These are phyloP conservation scores for Agelastica alni DNA, from an alignment of 2,888 invertebrate genomes.

Conservation along the genomic window DNA sequence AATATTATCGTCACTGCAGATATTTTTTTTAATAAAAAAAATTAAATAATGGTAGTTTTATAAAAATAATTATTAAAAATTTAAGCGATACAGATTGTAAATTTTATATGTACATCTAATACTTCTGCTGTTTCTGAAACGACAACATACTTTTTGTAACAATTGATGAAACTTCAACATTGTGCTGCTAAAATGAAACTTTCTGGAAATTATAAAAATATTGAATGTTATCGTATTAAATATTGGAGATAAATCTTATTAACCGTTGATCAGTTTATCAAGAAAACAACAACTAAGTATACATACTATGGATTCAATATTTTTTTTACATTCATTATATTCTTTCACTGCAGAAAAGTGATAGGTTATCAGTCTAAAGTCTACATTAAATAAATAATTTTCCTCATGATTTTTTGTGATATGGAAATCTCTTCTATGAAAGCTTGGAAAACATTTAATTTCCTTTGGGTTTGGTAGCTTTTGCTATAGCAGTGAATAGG, in stretches of 20 bases:
- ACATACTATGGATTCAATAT: constrained; percentile 12
- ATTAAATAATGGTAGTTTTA: too few species aligned
- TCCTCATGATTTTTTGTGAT: constrained; percentile 8
- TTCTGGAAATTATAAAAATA: constrained; percentile 14
- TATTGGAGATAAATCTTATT: constrained; percentile 11
- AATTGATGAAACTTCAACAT: too few species aligned
- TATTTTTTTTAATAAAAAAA: too few species aligned
- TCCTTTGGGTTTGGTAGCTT: constrained; percentile 11
- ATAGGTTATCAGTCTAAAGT: too few species aligned
- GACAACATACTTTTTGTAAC: too few species aligned
- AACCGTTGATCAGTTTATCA: constrained; percentile 15
- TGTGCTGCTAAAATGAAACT: background rate
- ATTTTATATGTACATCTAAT: too few species aligned
- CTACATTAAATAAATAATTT: constrained; percentile 16
- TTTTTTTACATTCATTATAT: constrained; percentile 1
- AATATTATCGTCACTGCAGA: too few species aligned
- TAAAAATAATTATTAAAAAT: too few species aligned
- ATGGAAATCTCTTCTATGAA: constrained; percentile 22
- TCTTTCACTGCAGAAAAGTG: constrained; percentile 6
- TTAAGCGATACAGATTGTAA: too few species aligned
- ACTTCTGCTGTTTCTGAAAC: too few species aligned
- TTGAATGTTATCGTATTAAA: background rate
- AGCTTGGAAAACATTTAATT: constrained; percentile 16
- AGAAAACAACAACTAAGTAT: constrained; percentile 12
- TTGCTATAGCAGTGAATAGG: constrained; percentile 27